These are phyloP conservation scores for Etheostoma cragini DNA, from an alignment of 2,113 vertebrate species.

Conservation along the genomic window DNA sequence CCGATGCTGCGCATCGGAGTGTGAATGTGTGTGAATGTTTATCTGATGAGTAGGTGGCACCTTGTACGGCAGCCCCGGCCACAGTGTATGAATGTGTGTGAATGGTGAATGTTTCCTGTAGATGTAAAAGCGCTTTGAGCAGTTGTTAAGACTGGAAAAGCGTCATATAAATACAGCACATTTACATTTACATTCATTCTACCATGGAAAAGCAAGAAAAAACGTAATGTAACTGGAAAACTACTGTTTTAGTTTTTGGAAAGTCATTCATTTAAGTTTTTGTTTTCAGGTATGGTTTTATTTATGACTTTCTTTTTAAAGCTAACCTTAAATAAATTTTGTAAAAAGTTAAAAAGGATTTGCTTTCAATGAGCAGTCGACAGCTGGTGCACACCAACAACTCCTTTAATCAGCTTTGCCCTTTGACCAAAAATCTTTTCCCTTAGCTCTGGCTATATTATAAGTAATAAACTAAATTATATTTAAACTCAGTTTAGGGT, in stretches of 20 bases:
- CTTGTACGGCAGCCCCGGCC: no score
- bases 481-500: slow-evolving; percentile 37
- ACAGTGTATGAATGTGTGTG: no score
- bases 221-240: not conserved
- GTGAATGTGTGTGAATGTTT: no score
- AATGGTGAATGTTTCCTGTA: no score
- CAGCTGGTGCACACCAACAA: not conserved
- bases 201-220: not conserved
- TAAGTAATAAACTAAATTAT: slow-evolving; percentile 66
- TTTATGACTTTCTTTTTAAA: slow-evolving; percentile 12
- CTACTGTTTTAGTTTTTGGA: not conserved
- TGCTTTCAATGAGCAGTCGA: not conserved
- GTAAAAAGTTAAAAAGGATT: slow-evolving; percentile 1
- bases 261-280: not conserved
- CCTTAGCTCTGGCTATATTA: slow-evolving; percentile 43
- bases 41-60: no score
- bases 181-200: no score
- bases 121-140: no score
- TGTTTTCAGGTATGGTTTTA: not conserved
- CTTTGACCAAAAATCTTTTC: slow-evolving; percentile 34
- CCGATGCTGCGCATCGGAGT: no score
- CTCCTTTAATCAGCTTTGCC: not conserved
- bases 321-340: slow-evolving; percentile 1
- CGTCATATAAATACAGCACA: no score
- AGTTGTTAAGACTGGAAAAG: no score